These are phyloP conservation scores for Pipistrellus nathusii DNA, from an alignment of 2,797 vertebrate species.

Conservation along the genomic window DNA sequence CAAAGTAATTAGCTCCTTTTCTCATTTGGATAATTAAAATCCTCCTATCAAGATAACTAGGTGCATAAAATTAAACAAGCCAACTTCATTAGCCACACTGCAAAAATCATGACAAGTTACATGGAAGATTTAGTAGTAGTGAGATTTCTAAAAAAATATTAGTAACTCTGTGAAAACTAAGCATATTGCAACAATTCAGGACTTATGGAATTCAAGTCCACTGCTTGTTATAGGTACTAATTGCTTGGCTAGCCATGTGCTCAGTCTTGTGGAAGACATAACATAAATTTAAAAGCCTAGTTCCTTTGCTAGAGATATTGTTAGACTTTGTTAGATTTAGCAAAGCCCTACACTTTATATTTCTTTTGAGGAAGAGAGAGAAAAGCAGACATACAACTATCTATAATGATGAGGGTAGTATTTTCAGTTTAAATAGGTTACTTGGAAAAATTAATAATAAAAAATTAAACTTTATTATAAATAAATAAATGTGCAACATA, in stretches of 20 bases:
- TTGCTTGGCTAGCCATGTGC: neutral
- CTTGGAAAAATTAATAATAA: conserved; percentile 38
- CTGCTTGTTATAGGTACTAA: neutral
- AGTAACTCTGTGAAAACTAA: conserved; percentile 21
- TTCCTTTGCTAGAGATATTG: neutral
- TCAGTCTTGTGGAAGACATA: neutral
- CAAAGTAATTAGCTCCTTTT: conserved; percentile 39
- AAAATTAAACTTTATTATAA: conserved; percentile 15
- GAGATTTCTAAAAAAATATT: conserved; percentile 40
- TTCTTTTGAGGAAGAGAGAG: conserved; percentile 36
- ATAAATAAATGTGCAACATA: neutral
- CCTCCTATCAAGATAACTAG: neutral
- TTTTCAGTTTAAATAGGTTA: conserved; percentile 24
- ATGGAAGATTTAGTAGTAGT: neutral
- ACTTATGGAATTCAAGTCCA: neutral
- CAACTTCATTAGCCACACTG: neutral
- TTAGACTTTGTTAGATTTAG: neutral
- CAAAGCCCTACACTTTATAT: neutral
- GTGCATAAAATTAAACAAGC: conserved; percentile 16
- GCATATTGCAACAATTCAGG: neutral
- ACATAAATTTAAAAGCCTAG: neutral
- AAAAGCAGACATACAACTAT: neutral
- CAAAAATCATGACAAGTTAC: neutral
- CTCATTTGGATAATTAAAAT: conserved; percentile 12
- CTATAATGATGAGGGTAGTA: neutral